phyloP scores from a whole-genome alignment of 2,113 vertebrate genomes.

The Myxocyprinus asiaticus region DNA sequence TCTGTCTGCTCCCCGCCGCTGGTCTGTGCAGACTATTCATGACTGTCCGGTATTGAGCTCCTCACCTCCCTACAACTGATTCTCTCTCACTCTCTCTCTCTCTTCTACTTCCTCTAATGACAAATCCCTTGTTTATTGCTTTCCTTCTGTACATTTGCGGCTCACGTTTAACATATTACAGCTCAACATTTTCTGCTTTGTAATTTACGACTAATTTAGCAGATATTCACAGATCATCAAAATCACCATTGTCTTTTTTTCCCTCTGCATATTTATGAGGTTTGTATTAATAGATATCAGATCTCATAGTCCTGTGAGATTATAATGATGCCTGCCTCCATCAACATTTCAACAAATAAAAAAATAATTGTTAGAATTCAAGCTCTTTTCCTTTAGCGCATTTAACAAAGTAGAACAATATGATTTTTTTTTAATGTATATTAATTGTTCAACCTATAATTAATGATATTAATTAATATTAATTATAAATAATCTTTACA shows the following conservation, averaged over 20 bases:
- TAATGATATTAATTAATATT: too few species aligned
- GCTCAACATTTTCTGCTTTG: not conserved
- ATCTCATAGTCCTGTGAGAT: too few species aligned
- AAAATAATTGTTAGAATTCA: not conserved
- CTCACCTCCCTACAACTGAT: constrained; percentile 8
- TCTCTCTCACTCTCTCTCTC: not conserved
- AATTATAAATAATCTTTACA: too few species aligned
- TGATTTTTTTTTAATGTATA: too few species aligned
- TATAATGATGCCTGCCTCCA: too few species aligned
- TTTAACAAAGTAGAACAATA: not conserved
- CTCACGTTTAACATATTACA: not conserved
- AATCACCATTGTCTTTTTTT: too few species aligned
- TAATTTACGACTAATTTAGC: constrained; percentile 14
- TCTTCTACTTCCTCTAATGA: constrained; percentile 41
- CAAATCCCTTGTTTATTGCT: not conserved
- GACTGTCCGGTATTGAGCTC: constrained; percentile 94
- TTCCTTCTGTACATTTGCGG: constrained; percentile 20
- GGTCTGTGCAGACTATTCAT: constrained; percentile 97
- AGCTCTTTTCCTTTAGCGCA: not conserved
- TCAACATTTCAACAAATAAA: too few species aligned
- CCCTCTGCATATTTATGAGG: too few species aligned
- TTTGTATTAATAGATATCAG: too few species aligned
- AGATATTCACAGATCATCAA: not conserved
- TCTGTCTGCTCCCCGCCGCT: constrained; percentile 90
- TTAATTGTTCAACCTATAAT: too few species aligned